A percentile compares a stretch with the other conserved stretches of the same genome.
Evolutionary conservation across 2,888 invertebrate species (phyloP).

Genomic region (Scaeva pyrastri): DNA sequence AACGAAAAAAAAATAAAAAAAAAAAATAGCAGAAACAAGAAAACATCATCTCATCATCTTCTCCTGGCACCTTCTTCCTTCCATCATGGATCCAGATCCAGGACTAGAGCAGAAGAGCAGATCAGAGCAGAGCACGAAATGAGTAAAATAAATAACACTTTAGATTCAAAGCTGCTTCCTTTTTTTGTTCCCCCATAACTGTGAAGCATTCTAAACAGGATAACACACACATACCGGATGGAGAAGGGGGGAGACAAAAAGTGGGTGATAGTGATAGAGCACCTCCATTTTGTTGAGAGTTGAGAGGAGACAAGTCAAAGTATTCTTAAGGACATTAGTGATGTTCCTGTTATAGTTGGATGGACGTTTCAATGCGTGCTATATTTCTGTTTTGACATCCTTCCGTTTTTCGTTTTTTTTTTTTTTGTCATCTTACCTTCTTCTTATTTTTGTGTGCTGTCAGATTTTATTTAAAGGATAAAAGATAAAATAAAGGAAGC

Average conservation of each 20-base stretch:
- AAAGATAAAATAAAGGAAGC: constrained; percentile 45
- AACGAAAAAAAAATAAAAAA: constrained; percentile 7
- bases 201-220: constrained; percentile 64
- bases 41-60: constrained; percentile 49
- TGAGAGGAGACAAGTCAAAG: constrained; percentile 62
- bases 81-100: too few relatives aligned
- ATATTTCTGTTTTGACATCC: constrained; percentile 54
- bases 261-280: constrained; percentile 12
- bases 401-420: constrained; percentile 29
- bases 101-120: too few relatives aligned
- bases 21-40: constrained; percentile 13
- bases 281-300: constrained; percentile 19
- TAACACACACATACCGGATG: constrained; percentile 31
- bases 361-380: constrained; percentile 70
- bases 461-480: constrained; percentile 57
- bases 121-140: constrained; percentile 18
- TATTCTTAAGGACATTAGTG: constrained; percentile 70
- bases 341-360: constrained; percentile 52
- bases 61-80: constrained; percentile 11
- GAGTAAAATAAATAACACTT: constrained; percentile 73
- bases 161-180: constrained; percentile 57
- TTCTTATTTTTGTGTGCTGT: constrained; percentile 33
- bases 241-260: neutral
- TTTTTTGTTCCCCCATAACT: neutral
- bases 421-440: constrained; percentile 8